Evolutionary conservation across 1,140 invertebrate genomes (phyloP).

Genomic region (Drosophila sucinea): DNA sequence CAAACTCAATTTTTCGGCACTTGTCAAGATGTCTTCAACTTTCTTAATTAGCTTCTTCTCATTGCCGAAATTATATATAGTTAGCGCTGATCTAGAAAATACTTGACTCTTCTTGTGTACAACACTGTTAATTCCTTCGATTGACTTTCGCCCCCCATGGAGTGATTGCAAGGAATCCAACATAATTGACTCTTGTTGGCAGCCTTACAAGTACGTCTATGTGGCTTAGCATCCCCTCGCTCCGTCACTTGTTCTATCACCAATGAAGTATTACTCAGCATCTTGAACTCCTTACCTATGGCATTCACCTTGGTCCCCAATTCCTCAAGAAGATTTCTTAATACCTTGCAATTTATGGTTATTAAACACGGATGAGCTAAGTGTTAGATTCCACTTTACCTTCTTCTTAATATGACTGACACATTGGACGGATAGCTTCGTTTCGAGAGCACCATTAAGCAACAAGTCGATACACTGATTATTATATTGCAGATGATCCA

Average conservation of each 20-base stretch:
- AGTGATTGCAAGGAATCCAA: slow-evolving; percentile 34
- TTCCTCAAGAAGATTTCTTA: background rate
- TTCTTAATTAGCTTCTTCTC: slow-evolving; percentile 17
- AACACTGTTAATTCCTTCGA: background rate
- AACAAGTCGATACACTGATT: slow-evolving; percentile 6
- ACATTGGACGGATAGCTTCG: background rate
- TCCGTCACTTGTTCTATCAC: background rate
- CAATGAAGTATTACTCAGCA: slow-evolving; percentile 14
- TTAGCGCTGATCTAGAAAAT: background rate
- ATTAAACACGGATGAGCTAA: background rate
- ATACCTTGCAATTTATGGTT: no score
- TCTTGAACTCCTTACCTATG: slow-evolving; percentile 14
- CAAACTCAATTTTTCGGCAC: slow-evolving; percentile 18
- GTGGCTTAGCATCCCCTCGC: background rate
- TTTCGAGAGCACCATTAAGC: background rate
- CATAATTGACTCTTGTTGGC: slow-evolving; percentile 25
- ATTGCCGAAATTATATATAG: background rate
- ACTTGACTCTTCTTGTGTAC: background rate
- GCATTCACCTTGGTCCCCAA: background rate
- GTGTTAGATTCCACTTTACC: slow-evolving; percentile 4
- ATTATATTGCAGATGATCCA: slow-evolving; percentile 20
- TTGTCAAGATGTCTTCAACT: slow-evolving; percentile 38
- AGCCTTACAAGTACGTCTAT: slow-evolving; percentile 25
- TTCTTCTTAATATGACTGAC: slow-evolving; percentile 8
- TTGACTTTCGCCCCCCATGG: background rate